Base-by-base conservation (phyloP, 2,888 invertebrate species). In the Cataglyphis rosenhaueri region DNA sequence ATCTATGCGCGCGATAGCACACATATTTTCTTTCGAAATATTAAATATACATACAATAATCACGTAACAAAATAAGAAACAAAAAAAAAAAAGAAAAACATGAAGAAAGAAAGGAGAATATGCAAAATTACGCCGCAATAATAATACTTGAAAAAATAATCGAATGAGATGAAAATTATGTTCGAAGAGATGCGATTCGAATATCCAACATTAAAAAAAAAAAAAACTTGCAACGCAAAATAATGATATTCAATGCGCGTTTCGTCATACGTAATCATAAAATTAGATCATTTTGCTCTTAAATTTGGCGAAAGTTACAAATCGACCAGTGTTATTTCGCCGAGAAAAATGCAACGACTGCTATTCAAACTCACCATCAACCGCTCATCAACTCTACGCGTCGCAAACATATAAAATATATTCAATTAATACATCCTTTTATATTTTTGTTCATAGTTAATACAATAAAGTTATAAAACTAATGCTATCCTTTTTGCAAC, bases 311-410 rank as follows among this genome's bases (percentile, higher is more conserved):
- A 55, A 44, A 32, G 15, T 5, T n/a, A 8, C 9, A 32, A 70
- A 48, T n/a, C 8, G 41, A 21, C n/a, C 25, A 32, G 21, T 35
- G 52, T 52, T 65, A 35, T 35, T 52, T 18, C n/a, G 66, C 41
- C 76, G 59, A 44, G 21, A 10, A 59, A 44, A 59, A 59, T 44
- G 59, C 70, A 70, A 59, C 70, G 41, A 59, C 12, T 18, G 70
- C 70, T 70, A 12, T 25, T 32, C 57, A 71, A 44, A 35, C 10
- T 75, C 25, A 25, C 9, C 55, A 59, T 70, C 41, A 21, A 32
- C 38, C 12, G 35, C 35, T 44, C 70, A 12, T 68, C 41, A 68
- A 57, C 70, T 57, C 70, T 57, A 35, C 59, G 59, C 70, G 35
- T 78, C 57, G 38, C 57, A 10, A 75, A 52, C n/a, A 55, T 52